phyloP scores from a whole-genome alignment of 2,888 invertebrate species.

The Bimastos eiseni region DNA sequence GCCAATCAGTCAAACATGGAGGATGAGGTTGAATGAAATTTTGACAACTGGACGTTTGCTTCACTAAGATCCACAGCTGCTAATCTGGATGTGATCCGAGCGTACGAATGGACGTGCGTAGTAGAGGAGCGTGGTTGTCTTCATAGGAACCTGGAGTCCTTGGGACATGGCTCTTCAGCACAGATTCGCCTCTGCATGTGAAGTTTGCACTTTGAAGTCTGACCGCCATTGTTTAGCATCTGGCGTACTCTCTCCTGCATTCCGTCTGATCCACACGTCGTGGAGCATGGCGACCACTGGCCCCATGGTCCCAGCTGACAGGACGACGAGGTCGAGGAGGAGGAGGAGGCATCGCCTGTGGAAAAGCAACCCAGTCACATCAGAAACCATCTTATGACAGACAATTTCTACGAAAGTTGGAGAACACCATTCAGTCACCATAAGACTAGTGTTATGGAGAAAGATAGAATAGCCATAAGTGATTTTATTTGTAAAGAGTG shows the following conservation, averaged over 20 bases:
- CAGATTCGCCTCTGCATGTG: constrained; percentile 19
- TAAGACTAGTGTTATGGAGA: neutral
- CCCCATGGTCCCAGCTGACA: constrained; percentile 71
- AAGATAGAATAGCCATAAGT: too few species aligned
- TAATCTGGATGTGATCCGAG: neutral
- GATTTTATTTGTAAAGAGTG: too few species aligned
- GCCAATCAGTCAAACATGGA: neutral
- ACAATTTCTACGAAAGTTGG: neutral
- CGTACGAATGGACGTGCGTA: neutral
- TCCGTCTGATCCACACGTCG: constrained; percentile 71
- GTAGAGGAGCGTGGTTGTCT: neutral
- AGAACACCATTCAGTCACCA: neutral
- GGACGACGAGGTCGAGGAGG: neutral
- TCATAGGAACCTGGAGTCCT: neutral
- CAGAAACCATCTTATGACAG: neutral
- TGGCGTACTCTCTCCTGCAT: constrained; percentile 52
- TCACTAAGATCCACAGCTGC: neutral
- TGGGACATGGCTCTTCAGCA: neutral
- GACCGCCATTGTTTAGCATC: neutral
- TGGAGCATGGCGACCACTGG: constrained; percentile 80
- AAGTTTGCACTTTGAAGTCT: neutral
- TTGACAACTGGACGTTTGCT: neutral
- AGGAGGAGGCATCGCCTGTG: neutral
- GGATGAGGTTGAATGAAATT: neutral
- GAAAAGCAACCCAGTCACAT: neutral